Conservation (phyloP, 2,888 invertebrate genomes). For the Exocentrus adspersus region DNA sequence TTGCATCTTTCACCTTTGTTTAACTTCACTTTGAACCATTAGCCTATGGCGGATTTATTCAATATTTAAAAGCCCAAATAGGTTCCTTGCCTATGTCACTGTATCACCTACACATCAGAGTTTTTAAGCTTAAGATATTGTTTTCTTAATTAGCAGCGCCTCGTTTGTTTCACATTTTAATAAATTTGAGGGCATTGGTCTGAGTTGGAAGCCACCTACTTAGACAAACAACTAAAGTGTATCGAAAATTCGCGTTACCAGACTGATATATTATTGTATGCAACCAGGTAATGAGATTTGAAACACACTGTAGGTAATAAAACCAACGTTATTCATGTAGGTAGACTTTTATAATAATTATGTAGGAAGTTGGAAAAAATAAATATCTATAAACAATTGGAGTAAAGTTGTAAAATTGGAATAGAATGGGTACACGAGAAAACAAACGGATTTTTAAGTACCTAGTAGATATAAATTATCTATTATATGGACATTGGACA, state of each 20-base stretch:
- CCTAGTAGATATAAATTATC: background rate
- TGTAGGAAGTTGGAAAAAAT: conserved; percentile 21
- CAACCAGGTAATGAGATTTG: too few species aligned
- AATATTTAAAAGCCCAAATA: background rate
- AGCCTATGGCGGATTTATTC: background rate
- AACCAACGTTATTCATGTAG: conserved; percentile 26
- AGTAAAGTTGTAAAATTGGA: conserved; percentile 5
- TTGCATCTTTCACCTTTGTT: too few species aligned
- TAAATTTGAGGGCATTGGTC: conserved; percentile 3
- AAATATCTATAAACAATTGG: conserved; percentile 24
- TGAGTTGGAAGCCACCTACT: background rate
- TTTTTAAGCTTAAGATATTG: background rate
- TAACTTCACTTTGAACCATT: background rate
- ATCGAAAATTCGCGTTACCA: background rate
- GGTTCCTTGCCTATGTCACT: background rate
- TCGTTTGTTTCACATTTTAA: background rate
- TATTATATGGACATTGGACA: background rate
- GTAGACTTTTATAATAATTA: conserved; percentile 11
- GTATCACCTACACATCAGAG: background rate
- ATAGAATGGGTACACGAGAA: too few species aligned
- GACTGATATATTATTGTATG: background rate
- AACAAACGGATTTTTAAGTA: too few species aligned
- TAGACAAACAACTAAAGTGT: background rate
- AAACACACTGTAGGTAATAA: conserved; percentile 12
- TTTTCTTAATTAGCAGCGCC: background rate